phyloP scores from a whole-genome alignment of 2,888 invertebrate genomes.

The Plebejus melissa region DNA sequence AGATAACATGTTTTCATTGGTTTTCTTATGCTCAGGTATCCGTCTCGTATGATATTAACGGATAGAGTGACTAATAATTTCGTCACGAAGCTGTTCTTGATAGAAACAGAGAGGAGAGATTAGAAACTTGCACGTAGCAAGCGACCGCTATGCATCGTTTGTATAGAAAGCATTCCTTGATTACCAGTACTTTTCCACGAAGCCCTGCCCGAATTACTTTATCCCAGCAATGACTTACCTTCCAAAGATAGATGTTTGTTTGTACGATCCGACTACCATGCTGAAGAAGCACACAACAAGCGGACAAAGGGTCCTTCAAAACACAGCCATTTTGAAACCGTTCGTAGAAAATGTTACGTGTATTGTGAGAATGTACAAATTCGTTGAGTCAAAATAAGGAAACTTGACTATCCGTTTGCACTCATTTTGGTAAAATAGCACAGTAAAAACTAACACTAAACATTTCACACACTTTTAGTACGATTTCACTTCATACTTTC shows the following conservation, averaged over 20 bases:
- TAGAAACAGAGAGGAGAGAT: slow-evolving; percentile 34
- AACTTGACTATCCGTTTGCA: slow-evolving; percentile 69
- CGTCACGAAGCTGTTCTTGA: not conserved
- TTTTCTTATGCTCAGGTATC: not conserved
- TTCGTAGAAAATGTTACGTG: slow-evolving; percentile 74
- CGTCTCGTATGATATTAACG: not conserved
- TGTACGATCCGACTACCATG: slow-evolving; percentile 84
- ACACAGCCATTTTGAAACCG: slow-evolving; percentile 86
- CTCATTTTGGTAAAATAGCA: slow-evolving; percentile 72
- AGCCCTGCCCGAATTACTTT: slow-evolving; percentile 44
- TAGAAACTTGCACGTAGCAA: slow-evolving; percentile 74
- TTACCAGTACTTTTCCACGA: slow-evolving; percentile 70
- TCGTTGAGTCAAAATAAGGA: slow-evolving; percentile 50
- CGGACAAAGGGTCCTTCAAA: slow-evolving; percentile 84
- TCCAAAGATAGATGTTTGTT: slow-evolving; percentile 80
- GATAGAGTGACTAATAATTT: not conserved
- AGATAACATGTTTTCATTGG: not conserved
- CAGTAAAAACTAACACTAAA: slow-evolving; percentile 75
- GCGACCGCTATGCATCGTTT: slow-evolving; percentile 63
- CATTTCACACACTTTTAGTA: slow-evolving; percentile 76
- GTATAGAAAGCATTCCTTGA: slow-evolving; percentile 70
- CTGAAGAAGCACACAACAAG: slow-evolving; percentile 81
- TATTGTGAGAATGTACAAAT: slow-evolving; percentile 56
- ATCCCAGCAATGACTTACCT: slow-evolving; percentile 69
- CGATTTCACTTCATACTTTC: slow-evolving; percentile 79